phyloP scores from a whole-genome alignment of 2,888 invertebrate genomes.

The Dryocosmus kuriphilus region DNA sequence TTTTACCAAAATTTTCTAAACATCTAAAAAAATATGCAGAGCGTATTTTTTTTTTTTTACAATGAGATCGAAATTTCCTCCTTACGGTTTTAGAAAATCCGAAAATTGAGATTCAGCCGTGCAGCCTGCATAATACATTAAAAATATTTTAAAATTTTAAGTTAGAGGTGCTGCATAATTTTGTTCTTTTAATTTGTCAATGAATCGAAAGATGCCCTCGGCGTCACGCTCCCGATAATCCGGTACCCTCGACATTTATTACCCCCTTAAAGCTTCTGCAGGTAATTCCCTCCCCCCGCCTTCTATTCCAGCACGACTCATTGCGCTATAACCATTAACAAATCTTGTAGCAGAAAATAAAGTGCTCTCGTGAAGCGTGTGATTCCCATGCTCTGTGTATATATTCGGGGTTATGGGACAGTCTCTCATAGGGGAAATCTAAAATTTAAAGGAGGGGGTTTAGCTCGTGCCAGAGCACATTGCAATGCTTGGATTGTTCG shows the following conservation, averaged over 20 bases:
- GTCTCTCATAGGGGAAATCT: constrained; percentile 50
- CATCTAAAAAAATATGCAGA: background rate
- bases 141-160: background rate
- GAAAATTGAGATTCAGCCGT: background rate
- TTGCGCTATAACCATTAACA: constrained; percentile 66
- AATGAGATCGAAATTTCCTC: background rate
- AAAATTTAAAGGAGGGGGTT: constrained; percentile 44
- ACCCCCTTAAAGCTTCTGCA: constrained; percentile 62
- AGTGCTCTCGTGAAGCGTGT: constrained; percentile 67
- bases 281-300: constrained; percentile 60
- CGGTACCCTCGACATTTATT: constrained; percentile 66
- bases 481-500: constrained; percentile 44
- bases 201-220: constrained; percentile 45
- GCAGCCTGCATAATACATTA: background rate
- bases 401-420: constrained; percentile 41
- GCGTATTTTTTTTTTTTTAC: background rate
- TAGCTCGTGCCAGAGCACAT: constrained; percentile 48
- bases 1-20: no score
- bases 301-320: constrained; percentile 54
- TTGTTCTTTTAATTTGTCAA: constrained; percentile 15
- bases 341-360: constrained; percentile 67
- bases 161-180: background rate
- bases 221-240: constrained; percentile 23
- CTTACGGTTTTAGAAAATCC: background rate
- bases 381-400: constrained; percentile 60